Evolutionary conservation across 2,113 vertebrate species (phyloP), one percentile per base, ranked within the genome.

Genomic region (Ramphastos sulfuratus): DNA sequence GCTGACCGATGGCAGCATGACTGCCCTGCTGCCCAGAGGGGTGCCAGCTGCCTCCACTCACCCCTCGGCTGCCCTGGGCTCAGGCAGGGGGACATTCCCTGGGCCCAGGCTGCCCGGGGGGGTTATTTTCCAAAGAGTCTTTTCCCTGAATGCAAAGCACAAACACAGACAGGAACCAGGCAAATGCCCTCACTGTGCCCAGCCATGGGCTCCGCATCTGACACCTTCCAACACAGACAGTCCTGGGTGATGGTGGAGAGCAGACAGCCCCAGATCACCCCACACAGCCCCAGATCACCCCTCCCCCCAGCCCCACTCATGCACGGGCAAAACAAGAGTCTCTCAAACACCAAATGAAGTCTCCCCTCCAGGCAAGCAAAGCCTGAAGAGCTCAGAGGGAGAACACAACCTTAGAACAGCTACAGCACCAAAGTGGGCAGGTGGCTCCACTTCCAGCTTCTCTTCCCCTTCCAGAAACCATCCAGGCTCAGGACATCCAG

Each of bases 61-160:
- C 2, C 39, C 35, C 65, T 7, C 4, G 3, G 30, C 30, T 0
- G 0, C 7, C 27, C 44, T 5, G 3, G 9, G 37, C 50, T 86
- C 48, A 82, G 64, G 48, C 6, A 0, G 27, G 59, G 64, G n/a
- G 5, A 50, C 19, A 10, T 11, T 82, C 55, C 46, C 46, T 2
- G 1, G 37, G 35, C 75, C 4, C 7, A 18, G 21, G 75, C 82
- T 39, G 65, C 79, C 0, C 83, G 39, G 9, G 1, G 5, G 50
- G 15, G 84, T 81, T 96, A 94, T 92, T 96, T 94, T 94, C 94
- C 94, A 83, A 70, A 10, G 1, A 10, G n/a, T 12, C 9, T 12
- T 80, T 39, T 21, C n/a, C 35, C 70, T 44, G 74, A 71, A 80
- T 60, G 67, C 15, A 4, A 95, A 94, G 65, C 15, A 8, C 95